phyloP scores from a whole-genome alignment of 2,797 vertebrate genomes.

The Cryptoprocta ferox region DNA sequence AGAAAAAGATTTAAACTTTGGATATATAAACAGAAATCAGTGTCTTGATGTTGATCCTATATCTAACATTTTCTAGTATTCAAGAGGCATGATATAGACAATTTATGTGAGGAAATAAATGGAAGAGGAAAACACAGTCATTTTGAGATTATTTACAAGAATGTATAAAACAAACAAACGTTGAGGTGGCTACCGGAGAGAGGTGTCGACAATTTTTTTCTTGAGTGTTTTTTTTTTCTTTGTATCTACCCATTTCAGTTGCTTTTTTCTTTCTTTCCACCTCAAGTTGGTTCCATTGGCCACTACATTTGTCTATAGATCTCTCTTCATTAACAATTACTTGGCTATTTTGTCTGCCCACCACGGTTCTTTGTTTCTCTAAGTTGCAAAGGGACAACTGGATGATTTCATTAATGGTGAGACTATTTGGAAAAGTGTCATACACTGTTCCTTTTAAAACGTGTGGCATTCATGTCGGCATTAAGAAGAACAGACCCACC shows the following conservation, averaged over 20 bases:
- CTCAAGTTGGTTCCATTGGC: background rate
- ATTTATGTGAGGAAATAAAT: background rate
- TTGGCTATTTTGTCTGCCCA: background rate
- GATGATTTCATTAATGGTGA: background rate
- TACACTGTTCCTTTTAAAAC: background rate
- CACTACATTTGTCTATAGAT: background rate
- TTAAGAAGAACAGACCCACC: background rate
- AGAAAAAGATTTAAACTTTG: background rate
- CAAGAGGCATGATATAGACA: background rate
- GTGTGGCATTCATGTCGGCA: background rate
- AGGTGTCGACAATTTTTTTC: background rate
- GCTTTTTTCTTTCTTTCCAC: background rate
- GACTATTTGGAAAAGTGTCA: background rate
- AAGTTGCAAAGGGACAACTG: background rate
- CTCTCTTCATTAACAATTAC: background rate
- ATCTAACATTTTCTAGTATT: background rate
- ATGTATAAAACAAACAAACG: background rate
- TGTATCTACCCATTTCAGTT: background rate
- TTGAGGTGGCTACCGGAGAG: background rate
- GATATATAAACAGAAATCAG: background rate
- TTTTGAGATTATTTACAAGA: slow-evolving; percentile 18
- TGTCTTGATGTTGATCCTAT: background rate
- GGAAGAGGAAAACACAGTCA: background rate
- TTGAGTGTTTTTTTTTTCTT: background rate
- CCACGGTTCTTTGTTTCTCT: background rate